Percentiles rank a stretch among this genome's conserved stretches.
These are phyloP conservation scores for Drosophila monieri DNA, from an alignment of 2,888 invertebrate genomes.

Conservation along the genomic window DNA sequence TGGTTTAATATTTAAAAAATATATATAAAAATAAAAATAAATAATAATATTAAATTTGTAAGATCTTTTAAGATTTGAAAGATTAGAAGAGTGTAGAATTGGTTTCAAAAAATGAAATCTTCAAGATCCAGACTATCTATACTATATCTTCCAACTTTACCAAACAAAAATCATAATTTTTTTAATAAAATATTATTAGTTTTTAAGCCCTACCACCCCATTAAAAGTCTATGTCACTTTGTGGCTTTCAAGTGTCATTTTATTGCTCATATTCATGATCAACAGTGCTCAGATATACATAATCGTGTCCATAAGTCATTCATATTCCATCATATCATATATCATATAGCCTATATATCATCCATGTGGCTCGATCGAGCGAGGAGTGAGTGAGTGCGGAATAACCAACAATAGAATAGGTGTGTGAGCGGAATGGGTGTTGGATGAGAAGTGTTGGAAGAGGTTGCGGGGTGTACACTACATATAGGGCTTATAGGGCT, in stretches of 20 bases:
- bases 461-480: background rate
- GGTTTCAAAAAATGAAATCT: too few relatives aligned
- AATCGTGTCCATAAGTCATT: conserved; percentile 3
- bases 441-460: background rate
- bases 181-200: too few relatives aligned
- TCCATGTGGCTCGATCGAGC: background rate
- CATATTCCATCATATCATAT: background rate
- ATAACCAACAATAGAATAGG: background rate
- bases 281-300: conserved; percentile 19
- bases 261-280: conserved; percentile 31
- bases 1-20: too few relatives aligned
- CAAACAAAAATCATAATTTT: too few relatives aligned
- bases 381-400: conserved; percentile 10
- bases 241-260: conserved; percentile 14
- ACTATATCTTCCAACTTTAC: too few relatives aligned
- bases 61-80: too few relatives aligned
- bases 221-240: background rate
- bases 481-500: background rate
- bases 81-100: too few relatives aligned
- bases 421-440: background rate
- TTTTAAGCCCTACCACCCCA: too few relatives aligned
- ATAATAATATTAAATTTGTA: too few relatives aligned
- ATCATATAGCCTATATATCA: conserved; percentile 3
- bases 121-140: too few relatives aligned
- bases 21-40: too few relatives aligned